Conservation (phyloP, 1,140 invertebrate genomes). For the Bursaphelenchus mucronatus region DNA sequence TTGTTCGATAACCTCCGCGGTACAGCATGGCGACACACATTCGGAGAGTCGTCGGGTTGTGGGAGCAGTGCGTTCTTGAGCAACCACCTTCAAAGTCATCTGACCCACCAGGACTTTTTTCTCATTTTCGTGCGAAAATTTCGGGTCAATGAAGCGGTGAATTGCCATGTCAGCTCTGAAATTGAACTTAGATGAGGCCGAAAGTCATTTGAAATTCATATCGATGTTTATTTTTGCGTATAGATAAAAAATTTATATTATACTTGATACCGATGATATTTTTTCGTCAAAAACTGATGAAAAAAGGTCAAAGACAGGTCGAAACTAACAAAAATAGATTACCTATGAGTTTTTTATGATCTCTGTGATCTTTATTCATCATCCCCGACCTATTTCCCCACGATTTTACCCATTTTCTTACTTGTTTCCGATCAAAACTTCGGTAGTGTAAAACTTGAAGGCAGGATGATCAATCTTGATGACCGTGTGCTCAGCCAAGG, state of each 20-base stretch:
- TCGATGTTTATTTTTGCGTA: too few relatives aligned
- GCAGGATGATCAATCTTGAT: constrained; percentile 13
- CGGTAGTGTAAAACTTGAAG: constrained; percentile 8
- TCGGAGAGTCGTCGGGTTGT: constrained; percentile 11
- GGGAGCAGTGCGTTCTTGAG: constrained; percentile 2
- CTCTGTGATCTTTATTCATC: too few relatives aligned
- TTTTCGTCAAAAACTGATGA: too few relatives aligned
- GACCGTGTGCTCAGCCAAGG: background rate
- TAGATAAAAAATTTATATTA: too few relatives aligned
- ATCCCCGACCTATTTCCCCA: background rate
- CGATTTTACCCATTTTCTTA: background rate
- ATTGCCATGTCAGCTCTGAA: constrained; percentile 13
- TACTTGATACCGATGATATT: too few relatives aligned
- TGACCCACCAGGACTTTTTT: constrained; percentile 18
- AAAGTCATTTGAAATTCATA: too few relatives aligned
- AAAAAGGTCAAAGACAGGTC: too few relatives aligned
- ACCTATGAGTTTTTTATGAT: too few relatives aligned
- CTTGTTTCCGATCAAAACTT: constrained; percentile 19
- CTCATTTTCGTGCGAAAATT: constrained; percentile 1
- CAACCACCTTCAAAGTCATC: constrained; percentile 17
- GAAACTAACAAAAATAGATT: too few relatives aligned
- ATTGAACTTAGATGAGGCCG: background rate
- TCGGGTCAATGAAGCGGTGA: constrained; percentile 14
- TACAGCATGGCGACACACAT: background rate
- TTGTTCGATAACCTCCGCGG: background rate